Base-by-base conservation (phyloP, 2,113 vertebrate genomes). In the Pygathrix nemaeus region DNA sequence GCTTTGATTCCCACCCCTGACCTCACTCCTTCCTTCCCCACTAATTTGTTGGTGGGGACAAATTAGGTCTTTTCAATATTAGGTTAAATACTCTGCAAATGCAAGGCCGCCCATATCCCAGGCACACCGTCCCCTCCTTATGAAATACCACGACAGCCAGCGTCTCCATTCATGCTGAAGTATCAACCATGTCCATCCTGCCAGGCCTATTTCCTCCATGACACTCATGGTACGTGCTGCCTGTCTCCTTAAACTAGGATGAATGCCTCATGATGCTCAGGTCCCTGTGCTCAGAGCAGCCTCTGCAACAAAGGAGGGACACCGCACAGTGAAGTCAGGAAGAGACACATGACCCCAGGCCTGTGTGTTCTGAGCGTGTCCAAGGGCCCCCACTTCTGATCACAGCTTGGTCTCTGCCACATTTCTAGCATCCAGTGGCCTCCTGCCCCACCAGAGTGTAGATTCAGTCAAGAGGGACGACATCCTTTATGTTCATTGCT, bases 351-450 rank as follows among this genome's bases (percentile, higher is more conserved):
- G n/a, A 8, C 23, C 9, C 0, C 0, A 23, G 17, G 30, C 13
- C 9, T 9, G 3, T 0, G 3, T 0, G 45, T 43, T 16, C 17
- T 20, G 35, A 3, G 50, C 70, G 3, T 0, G 38, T 2, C 7
- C 43, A 0, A 9, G 57, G 0, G 50, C 23, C 23, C 80, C 27
- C 2, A 2, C 4, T 70, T 16, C 45, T 27, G 5, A 13, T 1
- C 1, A 3, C 0, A 1, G 79, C 45, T 1, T 1, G 87, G 81
- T 21, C 48, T 18, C 11, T 1, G 90, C 10, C 3, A 23, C 6
- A 0, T 13, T 7, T 9, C 6, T 0, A 21, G 64, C 1, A 0
- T 2, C 52, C n/a, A 0, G 0, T 3, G 20, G 38, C 7, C 61
- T 12, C 61, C 61, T 32, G 10, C 4, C 3, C 38, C 5, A 0